Conservation (phyloP, 1,140 invertebrate species). For the Babylonia areolata region DNA sequence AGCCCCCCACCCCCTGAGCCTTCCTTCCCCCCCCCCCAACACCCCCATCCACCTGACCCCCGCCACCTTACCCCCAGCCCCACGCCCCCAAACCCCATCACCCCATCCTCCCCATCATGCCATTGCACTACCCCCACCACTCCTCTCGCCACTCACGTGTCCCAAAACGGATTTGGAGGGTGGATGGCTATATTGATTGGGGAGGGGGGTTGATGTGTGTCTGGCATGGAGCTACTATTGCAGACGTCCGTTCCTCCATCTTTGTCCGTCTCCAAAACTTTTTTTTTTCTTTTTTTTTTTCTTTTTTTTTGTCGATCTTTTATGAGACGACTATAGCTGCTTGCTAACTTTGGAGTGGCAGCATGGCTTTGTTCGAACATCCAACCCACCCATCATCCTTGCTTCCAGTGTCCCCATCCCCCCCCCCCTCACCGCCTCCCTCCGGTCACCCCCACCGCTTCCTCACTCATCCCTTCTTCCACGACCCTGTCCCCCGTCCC, state of each 20-base stretch:
- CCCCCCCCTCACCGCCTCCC: background rate
- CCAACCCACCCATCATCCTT: background rate
- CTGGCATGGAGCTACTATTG: no score
- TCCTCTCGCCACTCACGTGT: background rate
- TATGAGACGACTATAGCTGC: no score
- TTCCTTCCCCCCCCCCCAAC: background rate
- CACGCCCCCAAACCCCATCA: background rate
- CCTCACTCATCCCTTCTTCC: no score
- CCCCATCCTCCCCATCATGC: background rate
- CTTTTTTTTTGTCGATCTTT: background rate
- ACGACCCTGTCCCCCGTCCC: no score
- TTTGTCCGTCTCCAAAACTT: background rate
- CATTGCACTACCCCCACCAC: background rate
- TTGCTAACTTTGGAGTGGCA: no score
- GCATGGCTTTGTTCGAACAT: background rate
- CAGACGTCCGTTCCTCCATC: background rate
- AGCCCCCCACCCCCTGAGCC: no score
- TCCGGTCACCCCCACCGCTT: background rate
- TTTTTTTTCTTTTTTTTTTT: background rate
- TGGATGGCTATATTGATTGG: background rate
- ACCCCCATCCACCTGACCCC: background rate
- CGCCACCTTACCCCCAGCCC: background rate
- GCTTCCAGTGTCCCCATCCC: background rate
- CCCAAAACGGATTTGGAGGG: background rate
- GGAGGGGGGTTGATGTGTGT: background rate